These are phyloP conservation scores for Sphaerophoria taeniata DNA, from an alignment of 2,888 invertebrate genomes.

Conservation along the genomic window DNA sequence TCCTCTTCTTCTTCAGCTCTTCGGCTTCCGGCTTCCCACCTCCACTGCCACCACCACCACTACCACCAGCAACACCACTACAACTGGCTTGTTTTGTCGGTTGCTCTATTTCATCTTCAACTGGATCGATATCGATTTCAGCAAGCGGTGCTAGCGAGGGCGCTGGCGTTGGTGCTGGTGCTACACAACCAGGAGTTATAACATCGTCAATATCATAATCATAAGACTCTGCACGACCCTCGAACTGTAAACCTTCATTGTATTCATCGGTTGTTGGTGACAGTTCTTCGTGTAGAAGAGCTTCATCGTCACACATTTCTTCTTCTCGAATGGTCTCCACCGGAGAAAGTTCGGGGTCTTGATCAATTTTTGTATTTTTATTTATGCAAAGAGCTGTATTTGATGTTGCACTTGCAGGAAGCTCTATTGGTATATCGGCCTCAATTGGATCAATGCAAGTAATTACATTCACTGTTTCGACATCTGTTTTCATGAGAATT, in stretches of 20 bases:
- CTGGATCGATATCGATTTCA: conserved; percentile 88
- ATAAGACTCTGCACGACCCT: conserved; percentile 78
- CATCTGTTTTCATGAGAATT: conserved; percentile 24
- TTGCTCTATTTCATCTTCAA: conserved; percentile 85
- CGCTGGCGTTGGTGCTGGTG: conserved; percentile 81
- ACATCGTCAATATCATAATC: conserved; percentile 80
- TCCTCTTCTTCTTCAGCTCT: conserved; percentile 78
- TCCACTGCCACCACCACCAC: too few relatives aligned
- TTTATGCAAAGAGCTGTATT: conserved; percentile 33
- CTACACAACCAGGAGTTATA: conserved; percentile 79
- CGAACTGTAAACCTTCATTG: conserved; percentile 81
- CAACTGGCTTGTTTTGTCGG: conserved; percentile 28
- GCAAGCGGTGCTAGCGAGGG: conserved; percentile 87
- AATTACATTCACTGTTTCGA: conserved; percentile 22
- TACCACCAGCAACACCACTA: too few relatives aligned
- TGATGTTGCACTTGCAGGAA: conserved; percentile 37
- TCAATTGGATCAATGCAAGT: conserved; percentile 61
- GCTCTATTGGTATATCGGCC: conserved; percentile 64
- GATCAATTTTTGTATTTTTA: conserved; percentile 35
- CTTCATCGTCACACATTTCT: conserved; percentile 63
- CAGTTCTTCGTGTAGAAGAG: conserved; percentile 78
- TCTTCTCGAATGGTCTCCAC: conserved; percentile 45
- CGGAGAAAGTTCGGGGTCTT: conserved; percentile 28
- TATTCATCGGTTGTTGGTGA: conserved; percentile 82
- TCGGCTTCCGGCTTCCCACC: conserved; percentile 54